Evolutionary conservation across 2,888 invertebrate genomes (phyloP).

Genomic region (Sisyra terminalis): DNA sequence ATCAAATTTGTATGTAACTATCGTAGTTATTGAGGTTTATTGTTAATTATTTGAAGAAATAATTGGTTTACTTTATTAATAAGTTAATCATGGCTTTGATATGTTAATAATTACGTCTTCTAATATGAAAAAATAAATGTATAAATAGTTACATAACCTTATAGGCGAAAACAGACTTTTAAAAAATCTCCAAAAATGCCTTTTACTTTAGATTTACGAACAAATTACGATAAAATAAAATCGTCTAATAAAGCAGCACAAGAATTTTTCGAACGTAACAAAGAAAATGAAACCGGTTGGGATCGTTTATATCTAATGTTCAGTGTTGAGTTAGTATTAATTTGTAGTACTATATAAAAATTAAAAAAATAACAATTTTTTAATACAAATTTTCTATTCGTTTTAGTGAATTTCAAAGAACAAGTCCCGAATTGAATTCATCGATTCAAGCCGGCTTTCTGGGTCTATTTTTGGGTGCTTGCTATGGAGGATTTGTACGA

Average conservation of each 20-base stretch:
- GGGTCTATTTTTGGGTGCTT: constrained; percentile 43
- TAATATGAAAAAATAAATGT: too few relatives aligned
- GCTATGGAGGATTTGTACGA: constrained; percentile 45
- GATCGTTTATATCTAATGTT: constrained; percentile 34
- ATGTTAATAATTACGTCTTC: too few relatives aligned
- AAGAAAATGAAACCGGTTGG: constrained; percentile 26
- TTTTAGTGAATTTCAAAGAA: constrained; percentile 46
- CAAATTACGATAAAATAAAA: constrained; percentile 2
- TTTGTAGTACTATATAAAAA: too few relatives aligned
- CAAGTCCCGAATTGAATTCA: constrained; percentile 42
- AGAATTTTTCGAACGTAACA: constrained; percentile 1
- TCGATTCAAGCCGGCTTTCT: constrained; percentile 38
- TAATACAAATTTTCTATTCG: background rate
- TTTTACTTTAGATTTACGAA: too few relatives aligned
- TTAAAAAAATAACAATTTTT: background rate
- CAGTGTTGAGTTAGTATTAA: constrained; percentile 27
- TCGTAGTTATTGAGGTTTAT: too few relatives aligned
- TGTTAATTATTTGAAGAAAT: too few relatives aligned
- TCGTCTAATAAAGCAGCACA: background rate
- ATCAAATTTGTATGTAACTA: too few relatives aligned
- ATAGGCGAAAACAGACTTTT: too few relatives aligned
- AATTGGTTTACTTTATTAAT: too few relatives aligned
- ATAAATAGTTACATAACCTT: too few relatives aligned
- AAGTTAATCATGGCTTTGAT: too few relatives aligned
- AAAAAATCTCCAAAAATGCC: too few relatives aligned